Percentiles rank a stretch among this genome's conserved stretches.
Conservation (phyloP, 2,888 invertebrate species). For the Cryptocephalus primarius region DNA sequence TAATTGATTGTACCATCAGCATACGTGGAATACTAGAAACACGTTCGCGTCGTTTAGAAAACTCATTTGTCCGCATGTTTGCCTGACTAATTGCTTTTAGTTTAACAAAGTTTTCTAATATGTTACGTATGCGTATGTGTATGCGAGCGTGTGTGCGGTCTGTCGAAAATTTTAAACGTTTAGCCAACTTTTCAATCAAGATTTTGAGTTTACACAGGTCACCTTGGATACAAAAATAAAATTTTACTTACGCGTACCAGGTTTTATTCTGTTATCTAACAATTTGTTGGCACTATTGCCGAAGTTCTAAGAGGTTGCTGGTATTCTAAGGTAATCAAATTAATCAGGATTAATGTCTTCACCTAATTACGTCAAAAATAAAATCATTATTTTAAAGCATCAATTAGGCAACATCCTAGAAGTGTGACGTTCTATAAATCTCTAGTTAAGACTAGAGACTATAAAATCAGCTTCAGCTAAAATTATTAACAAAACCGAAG, state of each 20-base stretch:
- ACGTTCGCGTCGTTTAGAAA: slow-evolving; percentile 25
- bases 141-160: neutral
- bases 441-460: too few species aligned
- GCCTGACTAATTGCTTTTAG: slow-evolving; percentile 25
- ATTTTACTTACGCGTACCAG: neutral
- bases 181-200: neutral
- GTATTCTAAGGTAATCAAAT: too few species aligned
- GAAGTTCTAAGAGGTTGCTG: too few species aligned
- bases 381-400: too few species aligned
- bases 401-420: too few species aligned
- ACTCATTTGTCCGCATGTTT: slow-evolving; percentile 27
- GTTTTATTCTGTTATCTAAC: too few species aligned
- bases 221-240: neutral
- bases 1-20: slow-evolving; percentile 19
- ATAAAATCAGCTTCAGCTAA: too few species aligned
- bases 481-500: too few species aligned
- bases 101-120: slow-evolving; percentile 14
- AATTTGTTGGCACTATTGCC: too few species aligned
- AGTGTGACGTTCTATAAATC: too few species aligned
- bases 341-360: too few species aligned
- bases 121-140: neutral
- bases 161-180: neutral
- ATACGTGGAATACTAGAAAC: slow-evolving; percentile 19
- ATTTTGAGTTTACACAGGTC: neutral
- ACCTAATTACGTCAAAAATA: too few species aligned